These are phyloP conservation scores for Cherax destructor DNA, from an alignment of 1,140 invertebrate species.

Conservation along the genomic window DNA sequence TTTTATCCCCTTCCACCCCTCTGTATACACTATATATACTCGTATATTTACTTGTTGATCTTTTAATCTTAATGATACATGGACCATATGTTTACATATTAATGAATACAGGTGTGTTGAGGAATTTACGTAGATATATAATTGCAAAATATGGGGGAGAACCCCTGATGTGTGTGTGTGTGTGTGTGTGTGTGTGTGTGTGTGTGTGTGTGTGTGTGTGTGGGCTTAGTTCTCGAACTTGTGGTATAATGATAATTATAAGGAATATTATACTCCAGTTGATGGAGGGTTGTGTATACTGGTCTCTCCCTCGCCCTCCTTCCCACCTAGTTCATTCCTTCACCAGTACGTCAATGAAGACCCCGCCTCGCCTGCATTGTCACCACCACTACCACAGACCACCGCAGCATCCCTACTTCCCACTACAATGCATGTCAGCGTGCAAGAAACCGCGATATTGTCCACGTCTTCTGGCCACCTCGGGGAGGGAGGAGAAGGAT, in stretches of 20 bases:
- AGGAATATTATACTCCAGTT: background rate
- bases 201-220: background rate
- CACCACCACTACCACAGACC: background rate
- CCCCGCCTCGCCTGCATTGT: background rate
- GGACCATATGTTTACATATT: too few relatives aligned
- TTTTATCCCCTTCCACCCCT: too few relatives aligned
- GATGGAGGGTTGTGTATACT: too few relatives aligned
- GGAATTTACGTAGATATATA: too few relatives aligned
- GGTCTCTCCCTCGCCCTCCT: background rate
- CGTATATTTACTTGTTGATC: too few relatives aligned
- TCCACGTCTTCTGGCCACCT: background rate
- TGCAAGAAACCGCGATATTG: slow-evolving; percentile 2
- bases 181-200: background rate
- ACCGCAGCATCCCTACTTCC: background rate
- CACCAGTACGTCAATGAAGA: background rate
- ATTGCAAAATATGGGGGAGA: too few relatives aligned
- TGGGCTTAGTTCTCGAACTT: background rate
- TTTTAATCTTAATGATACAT: too few relatives aligned
- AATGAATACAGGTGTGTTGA: too few relatives aligned
- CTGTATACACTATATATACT: too few relatives aligned
- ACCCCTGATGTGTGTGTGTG: background rate
- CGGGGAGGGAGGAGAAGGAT: background rate
- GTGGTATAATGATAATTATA: background rate
- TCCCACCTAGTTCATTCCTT: background rate
- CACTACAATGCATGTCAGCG: background rate